Conservation (phyloP, 2,113 vertebrate genomes). For the Rhinolophus sinicus region DNA sequence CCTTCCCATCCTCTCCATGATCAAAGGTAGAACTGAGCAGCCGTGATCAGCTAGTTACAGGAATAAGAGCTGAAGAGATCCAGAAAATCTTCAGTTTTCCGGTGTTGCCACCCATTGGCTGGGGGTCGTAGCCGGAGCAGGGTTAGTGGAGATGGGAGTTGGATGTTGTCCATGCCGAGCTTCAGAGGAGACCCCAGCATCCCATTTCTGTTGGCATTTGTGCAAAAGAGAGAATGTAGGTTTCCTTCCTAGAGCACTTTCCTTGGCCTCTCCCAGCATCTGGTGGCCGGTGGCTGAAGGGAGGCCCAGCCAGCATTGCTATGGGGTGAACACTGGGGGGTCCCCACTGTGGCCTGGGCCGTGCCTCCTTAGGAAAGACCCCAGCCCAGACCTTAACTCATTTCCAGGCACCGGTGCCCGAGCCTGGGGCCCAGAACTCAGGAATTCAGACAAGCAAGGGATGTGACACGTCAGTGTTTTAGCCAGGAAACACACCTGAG, state of each 20-base stretch:
- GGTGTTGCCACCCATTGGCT: not conserved
- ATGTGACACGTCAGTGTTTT: accelerated
- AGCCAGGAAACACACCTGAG: not conserved
- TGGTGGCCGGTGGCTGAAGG: not conserved
- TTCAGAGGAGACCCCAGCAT: not conserved
- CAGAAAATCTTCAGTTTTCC: not conserved
- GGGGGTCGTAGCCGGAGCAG: not conserved
- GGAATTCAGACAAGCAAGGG: not conserved
- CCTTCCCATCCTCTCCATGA: not conserved
- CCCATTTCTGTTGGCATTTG: not conserved
- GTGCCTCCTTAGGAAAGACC: not conserved
- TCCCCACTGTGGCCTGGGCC: not conserved
- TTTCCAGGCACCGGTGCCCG: not conserved
- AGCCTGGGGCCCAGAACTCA: not conserved
- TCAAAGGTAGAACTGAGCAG: not conserved
- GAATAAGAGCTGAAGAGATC: not conserved
- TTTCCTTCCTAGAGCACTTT: not conserved
- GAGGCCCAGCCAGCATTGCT: not conserved
- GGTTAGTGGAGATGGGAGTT: not conserved
- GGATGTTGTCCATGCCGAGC: not conserved
- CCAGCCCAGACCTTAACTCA: not conserved
- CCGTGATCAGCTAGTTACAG: not conserved
- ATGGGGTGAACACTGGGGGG: no score
- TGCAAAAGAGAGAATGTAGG: not conserved
- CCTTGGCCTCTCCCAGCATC: not conserved